Percentiles rank a stretch among this genome's conserved stretches.
phyloP scores from a whole-genome alignment of 2,888 invertebrate genomes.

The Apantesis nais region DNA sequence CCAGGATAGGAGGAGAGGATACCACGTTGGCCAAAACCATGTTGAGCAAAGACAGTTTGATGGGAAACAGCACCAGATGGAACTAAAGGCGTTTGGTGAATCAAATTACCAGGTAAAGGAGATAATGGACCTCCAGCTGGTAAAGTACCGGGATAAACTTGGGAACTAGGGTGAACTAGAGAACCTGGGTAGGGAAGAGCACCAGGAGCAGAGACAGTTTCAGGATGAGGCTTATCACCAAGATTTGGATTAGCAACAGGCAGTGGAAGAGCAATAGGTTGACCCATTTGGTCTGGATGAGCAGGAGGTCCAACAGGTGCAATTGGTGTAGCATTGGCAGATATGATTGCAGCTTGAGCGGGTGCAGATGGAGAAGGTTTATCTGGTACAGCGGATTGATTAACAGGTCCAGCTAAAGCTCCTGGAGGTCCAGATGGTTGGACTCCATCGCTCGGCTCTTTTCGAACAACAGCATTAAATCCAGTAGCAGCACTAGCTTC shows the following conservation, averaged over 20 bases:
- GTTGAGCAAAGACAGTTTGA: neutral
- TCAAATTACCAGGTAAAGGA: constrained; percentile 12
- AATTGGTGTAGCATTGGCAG: constrained; percentile 9
- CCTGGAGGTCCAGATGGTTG: constrained; percentile 48
- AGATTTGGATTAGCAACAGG: constrained; percentile 10
- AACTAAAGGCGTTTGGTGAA: constrained; percentile 10
- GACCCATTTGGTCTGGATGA: neutral
- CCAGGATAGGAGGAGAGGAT: constrained; percentile 2
- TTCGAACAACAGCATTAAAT: constrained; percentile 81
- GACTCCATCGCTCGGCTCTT: constrained; percentile 54
- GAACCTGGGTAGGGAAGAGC: constrained; percentile 13
- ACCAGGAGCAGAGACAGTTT: neutral
- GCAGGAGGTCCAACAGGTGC: constrained; percentile 15
- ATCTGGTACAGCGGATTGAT: neutral
- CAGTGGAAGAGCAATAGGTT: neutral
- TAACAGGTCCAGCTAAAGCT: constrained; percentile 18
- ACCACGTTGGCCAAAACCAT: neutral
- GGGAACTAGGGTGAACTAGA: constrained; percentile 21
- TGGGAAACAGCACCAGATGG: constrained; percentile 5
- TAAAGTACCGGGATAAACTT: constrained; percentile 13
- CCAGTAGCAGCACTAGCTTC: constrained; percentile 76
- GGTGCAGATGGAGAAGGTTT: neutral
- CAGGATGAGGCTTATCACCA: neutral
- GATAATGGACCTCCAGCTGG: constrained; percentile 2
- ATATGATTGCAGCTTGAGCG: constrained; percentile 2